Conservation (phyloP, 2,113 vertebrate species). For the Etia nguti region DNA sequence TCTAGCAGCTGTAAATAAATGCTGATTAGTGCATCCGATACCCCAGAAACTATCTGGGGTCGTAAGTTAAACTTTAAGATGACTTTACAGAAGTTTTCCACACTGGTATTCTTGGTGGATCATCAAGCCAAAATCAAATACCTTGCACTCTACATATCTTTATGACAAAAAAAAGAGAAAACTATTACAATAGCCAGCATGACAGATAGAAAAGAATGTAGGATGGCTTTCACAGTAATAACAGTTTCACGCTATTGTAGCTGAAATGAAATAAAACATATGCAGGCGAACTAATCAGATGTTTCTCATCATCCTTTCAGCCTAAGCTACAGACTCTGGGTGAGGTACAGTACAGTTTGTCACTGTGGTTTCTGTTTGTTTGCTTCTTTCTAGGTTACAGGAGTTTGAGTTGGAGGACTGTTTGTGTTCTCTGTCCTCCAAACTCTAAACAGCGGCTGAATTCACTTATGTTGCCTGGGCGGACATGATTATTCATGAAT, state of each 20-base stretch:
- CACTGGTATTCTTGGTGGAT: background rate
- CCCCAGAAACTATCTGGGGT: background rate
- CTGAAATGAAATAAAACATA: background rate
- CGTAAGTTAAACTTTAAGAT: fast-evolving
- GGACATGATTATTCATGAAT: background rate
- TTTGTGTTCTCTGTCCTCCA: background rate
- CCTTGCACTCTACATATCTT: background rate
- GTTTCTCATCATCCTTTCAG: background rate
- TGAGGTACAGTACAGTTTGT: background rate
- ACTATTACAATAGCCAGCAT: fast-evolving
- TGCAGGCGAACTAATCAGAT: background rate
- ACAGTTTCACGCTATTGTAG: background rate
- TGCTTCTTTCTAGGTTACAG: constrained; percentile 7
- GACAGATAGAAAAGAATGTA: background rate
- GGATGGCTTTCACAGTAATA: background rate
- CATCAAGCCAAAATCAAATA: background rate
- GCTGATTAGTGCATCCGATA: fast-evolving
- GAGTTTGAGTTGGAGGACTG: background rate
- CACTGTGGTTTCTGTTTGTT: background rate
- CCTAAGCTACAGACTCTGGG: background rate
- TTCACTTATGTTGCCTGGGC: background rate
- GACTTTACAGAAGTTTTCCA: background rate
- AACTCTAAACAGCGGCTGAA: background rate
- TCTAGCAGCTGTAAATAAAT: background rate
- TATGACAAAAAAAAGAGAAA: background rate